Conservation (phyloP, 1,140 invertebrate species). For the Catajapyx aquilonaris region DNA sequence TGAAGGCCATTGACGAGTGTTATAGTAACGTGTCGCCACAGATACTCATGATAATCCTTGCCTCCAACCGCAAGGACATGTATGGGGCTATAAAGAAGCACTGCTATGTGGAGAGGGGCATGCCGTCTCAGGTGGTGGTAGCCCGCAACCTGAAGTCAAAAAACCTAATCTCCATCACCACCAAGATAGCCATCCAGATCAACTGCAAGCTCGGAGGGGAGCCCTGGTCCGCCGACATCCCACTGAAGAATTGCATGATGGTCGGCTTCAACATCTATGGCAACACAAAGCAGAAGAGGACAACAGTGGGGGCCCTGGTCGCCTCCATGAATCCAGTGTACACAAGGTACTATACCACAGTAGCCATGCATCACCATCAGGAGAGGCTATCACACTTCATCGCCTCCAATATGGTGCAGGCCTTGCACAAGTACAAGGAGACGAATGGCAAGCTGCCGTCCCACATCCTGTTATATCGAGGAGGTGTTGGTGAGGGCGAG, state of each 20-base stretch:
- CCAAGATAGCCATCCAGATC: too few relatives aligned
- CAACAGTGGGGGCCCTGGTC: constrained; percentile 52
- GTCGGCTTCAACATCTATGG: too few relatives aligned
- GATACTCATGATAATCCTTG: constrained; percentile 11
- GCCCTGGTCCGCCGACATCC: constrained; percentile 28
- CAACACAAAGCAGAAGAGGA: constrained; percentile 32
- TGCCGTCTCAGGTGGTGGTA: constrained; percentile 8
- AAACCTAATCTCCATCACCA: constrained; percentile 24
- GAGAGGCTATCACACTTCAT: constrained; percentile 49
- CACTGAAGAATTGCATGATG: too few relatives aligned
- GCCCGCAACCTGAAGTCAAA: constrained; percentile 14
- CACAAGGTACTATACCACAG: constrained; percentile 42
- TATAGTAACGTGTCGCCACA: constrained; percentile 5
- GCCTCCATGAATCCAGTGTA: constrained; percentile 40
- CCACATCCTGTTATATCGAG: constrained; percentile 46
- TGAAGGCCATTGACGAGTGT: constrained; percentile 7
- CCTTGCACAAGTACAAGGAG: too few relatives aligned
- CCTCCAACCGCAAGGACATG: constrained; percentile 9
- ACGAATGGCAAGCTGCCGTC: constrained; percentile 26
- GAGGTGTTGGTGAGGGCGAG: constrained; percentile 69
- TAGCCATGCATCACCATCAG: constrained; percentile 41
- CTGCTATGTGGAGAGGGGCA: constrained; percentile 10
- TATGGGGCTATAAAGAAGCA: constrained; percentile 28
- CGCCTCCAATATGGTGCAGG: too few relatives aligned
- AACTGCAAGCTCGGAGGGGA: too few relatives aligned